A percentile compares a stretch with the other conserved stretches of the same genome.
phyloP scores from a whole-genome alignment of 2,888 invertebrate genomes.

The Poecilobothrus nobilitatus region DNA sequence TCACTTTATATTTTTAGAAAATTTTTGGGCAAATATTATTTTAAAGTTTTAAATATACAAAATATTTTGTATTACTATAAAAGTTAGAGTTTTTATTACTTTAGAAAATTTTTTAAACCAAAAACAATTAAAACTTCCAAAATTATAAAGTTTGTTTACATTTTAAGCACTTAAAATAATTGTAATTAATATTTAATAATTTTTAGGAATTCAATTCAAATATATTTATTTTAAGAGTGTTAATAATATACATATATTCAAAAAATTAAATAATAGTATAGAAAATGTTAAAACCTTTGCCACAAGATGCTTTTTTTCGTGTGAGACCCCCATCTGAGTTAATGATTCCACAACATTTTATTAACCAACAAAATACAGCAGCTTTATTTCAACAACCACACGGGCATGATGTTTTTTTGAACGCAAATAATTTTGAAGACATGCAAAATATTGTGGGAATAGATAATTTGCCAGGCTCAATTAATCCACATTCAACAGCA shows the following conservation, averaged over 20 bases:
- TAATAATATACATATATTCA: not conserved
- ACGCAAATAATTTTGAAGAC: not conserved
- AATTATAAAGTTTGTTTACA: not conserved
- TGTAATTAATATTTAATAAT: not conserved
- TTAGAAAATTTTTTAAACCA: not conserved
- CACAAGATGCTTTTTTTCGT: slow-evolving; percentile 9
- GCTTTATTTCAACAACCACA: not conserved
- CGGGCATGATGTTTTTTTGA: not conserved
- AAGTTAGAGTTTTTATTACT: not conserved
- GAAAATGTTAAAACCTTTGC: slow-evolving; percentile 9
- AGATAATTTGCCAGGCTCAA: slow-evolving; percentile 3
- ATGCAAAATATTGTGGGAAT: not conserved
- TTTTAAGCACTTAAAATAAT: not conserved
- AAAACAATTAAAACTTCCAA: not conserved
- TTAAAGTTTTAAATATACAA: not conserved
- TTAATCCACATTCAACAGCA: not conserved
- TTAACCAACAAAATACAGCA: slow-evolving; percentile 4
- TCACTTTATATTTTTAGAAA: slow-evolving; percentile 6
- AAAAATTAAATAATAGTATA: not conserved
- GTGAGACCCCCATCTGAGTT: not conserved
- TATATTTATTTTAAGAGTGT: not conserved
- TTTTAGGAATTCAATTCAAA: not conserved
- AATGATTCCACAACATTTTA: slow-evolving; percentile 2
- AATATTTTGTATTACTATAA: not conserved
- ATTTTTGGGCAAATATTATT: not conserved